phyloP scores from a whole-genome alignment of 2,797 vertebrate species.

The Characodon lateralis region DNA sequence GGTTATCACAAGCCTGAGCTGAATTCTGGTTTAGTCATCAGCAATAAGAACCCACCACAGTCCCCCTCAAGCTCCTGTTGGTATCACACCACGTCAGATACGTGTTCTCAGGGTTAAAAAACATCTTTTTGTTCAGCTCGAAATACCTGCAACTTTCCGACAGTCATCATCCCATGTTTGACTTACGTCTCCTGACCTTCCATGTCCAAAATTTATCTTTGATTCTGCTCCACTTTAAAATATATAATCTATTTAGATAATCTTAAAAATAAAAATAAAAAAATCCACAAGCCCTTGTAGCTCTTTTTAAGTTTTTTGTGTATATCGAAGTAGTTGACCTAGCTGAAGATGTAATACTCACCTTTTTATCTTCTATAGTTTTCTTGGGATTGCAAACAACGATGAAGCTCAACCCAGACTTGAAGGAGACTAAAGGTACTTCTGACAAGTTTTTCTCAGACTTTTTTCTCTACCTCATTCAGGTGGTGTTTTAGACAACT shows the following conservation, averaged over 20 bases:
- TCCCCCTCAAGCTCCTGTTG: slow-evolving; percentile 8
- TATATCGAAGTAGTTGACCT: slow-evolving; percentile 46
- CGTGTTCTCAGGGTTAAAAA: slow-evolving; percentile 35
- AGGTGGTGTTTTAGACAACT: slow-evolving; percentile 81
- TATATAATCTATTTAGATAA: not conserved
- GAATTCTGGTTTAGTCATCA: slow-evolving; percentile 55
- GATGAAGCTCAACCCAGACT: slow-evolving; percentile 23
- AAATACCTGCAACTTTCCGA: slow-evolving; percentile 36
- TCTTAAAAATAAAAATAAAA: slow-evolving; percentile 3
- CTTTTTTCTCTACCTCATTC: slow-evolving; percentile 85
- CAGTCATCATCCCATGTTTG: not conserved
- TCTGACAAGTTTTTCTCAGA: slow-evolving; percentile 61
- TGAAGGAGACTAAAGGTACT: slow-evolving; percentile 10
- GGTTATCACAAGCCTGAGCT: slow-evolving; percentile 63
- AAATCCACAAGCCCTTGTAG: not conserved
- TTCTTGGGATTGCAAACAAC: slow-evolving; percentile 29
- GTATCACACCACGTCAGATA: slow-evolving; percentile 40
- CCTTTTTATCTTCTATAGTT: slow-evolving; percentile 58
- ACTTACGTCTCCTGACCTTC: not conserved
- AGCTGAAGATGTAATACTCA: slow-evolving; percentile 60
- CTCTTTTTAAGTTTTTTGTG: slow-evolving; percentile 4
- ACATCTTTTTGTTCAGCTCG: slow-evolving; percentile 14
- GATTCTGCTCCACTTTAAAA: slow-evolving; percentile 14
- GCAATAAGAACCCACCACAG: slow-evolving; percentile 46
- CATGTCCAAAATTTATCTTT: not conserved